Percentiles rank a stretch among this genome's conserved stretches.
These are phyloP conservation scores for Gonatopus flavifemur DNA, from an alignment of 1,140 invertebrate genomes.

Conservation along the genomic window DNA sequence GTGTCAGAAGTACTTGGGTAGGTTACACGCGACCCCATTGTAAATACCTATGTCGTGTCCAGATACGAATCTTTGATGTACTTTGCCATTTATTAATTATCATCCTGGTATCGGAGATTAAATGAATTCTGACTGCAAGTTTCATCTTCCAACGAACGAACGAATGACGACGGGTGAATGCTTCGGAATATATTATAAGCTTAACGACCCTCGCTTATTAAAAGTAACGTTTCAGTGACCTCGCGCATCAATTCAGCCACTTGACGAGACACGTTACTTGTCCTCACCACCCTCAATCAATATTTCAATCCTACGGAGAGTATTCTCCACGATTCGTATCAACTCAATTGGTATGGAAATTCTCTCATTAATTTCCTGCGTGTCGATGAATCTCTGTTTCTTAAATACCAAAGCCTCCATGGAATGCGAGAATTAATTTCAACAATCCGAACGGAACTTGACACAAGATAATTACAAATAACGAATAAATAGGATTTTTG, in stretches of 20 bases:
- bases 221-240: constrained; percentile 55
- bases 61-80: no score
- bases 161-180: constrained; percentile 39
- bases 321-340: no score
- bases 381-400: constrained; percentile 12
- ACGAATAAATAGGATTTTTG: no score
- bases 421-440: no score
- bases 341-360: no score
- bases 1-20: no score
- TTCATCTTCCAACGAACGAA: constrained; percentile 19
- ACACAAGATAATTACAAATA: no score
- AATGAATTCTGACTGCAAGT: constrained; percentile 41
- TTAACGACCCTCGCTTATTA: constrained; percentile 57
- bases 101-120: constrained; percentile 36
- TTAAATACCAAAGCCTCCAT: constrained; percentile 14
- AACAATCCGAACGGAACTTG: no score
- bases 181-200: constrained; percentile 55
- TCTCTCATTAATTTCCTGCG: constrained; percentile 1
- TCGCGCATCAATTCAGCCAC: constrained; percentile 43
- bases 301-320: not conserved
- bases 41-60: no score
- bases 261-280: constrained; percentile 53
- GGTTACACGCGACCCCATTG: no score
- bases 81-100: constrained; percentile 38
- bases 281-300: constrained; percentile 30